Percentiles rank a stretch among this genome's conserved stretches.
phyloP scores from a whole-genome alignment of 1,140 invertebrate species.

The Calycopis cecrops region DNA sequence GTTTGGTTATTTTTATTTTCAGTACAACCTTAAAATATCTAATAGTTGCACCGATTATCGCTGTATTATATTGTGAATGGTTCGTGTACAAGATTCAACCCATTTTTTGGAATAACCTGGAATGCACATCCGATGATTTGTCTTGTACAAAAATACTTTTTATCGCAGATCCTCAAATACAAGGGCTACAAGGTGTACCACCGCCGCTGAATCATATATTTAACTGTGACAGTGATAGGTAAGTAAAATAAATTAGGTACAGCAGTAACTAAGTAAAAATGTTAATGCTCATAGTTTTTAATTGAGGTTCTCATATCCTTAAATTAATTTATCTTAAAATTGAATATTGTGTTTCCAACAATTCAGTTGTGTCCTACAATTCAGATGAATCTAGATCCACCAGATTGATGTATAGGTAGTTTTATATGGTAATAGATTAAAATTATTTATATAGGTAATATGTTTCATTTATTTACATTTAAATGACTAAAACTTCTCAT shows the following conservation, averaged over 20 bases:
- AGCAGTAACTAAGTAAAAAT: background rate
- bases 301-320: too few relatives aligned
- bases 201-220: slow-evolving; percentile 74
- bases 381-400: too few relatives aligned
- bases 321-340: too few relatives aligned
- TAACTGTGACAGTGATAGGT: slow-evolving; percentile 91
- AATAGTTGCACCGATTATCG: slow-evolving; percentile 35
- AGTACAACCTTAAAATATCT: slow-evolving; percentile 54
- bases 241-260: slow-evolving; percentile 18
- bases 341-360: too few relatives aligned
- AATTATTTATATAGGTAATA: too few relatives aligned
- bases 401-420: too few relatives aligned
- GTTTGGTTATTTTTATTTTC: too few relatives aligned
- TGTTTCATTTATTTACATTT: too few relatives aligned
- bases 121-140: slow-evolving; percentile 60
- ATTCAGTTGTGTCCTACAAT: too few relatives aligned
- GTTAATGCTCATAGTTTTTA: background rate
- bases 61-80: slow-evolving; percentile 77
- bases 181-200: slow-evolving; percentile 84
- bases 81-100: slow-evolving; percentile 74
- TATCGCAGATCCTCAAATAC: slow-evolving; percentile 94
- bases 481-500: too few relatives aligned
- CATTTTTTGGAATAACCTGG: slow-evolving; percentile 74
- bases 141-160: slow-evolving; percentile 84
- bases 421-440: too few relatives aligned